These are phyloP conservation scores for Pristionchus fissidentatus DNA, from an alignment of 2,888 invertebrate genomes.

Conservation along the genomic window DNA sequence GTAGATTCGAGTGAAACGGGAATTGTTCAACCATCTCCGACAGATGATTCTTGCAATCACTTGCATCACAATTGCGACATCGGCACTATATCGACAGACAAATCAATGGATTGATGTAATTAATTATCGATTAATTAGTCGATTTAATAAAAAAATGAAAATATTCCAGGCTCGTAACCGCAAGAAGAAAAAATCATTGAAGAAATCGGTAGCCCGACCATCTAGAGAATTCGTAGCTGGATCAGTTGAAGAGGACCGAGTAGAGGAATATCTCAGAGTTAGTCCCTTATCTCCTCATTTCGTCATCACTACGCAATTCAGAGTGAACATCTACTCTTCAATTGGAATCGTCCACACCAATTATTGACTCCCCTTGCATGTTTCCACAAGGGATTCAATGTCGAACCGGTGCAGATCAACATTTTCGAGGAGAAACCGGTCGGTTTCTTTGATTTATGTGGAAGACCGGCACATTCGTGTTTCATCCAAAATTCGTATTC, in stretches of 20 bases:
- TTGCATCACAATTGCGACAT: too few species aligned
- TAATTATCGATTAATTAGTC: not conserved
- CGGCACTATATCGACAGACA: too few species aligned
- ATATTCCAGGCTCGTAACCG: too few species aligned
- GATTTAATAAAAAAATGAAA: not conserved
- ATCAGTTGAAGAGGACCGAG: not conserved
- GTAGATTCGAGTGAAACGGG: not conserved
- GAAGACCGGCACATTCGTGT: not conserved
- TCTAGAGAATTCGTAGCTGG: not conserved
- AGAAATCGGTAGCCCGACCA: not conserved
- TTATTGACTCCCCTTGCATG: not conserved
- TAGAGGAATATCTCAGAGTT: slow-evolving; percentile 6
- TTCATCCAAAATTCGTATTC: not conserved
- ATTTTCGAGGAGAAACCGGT: not conserved
- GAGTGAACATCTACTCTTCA: not conserved
- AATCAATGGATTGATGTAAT: too few species aligned
- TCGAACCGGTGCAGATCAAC: not conserved
- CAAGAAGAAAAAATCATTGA: not conserved
- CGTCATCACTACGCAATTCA: not conserved
- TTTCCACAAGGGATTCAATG: not conserved
- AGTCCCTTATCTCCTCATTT: not conserved
- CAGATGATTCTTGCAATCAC: not conserved
- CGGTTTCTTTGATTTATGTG: too few species aligned
- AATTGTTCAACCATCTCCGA: not conserved
- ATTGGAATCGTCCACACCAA: not conserved